A percentile compares a stretch with the other conserved stretches of the same genome.
Conservation (phyloP, 1,140 invertebrate genomes). For the Limonius californicus region DNA sequence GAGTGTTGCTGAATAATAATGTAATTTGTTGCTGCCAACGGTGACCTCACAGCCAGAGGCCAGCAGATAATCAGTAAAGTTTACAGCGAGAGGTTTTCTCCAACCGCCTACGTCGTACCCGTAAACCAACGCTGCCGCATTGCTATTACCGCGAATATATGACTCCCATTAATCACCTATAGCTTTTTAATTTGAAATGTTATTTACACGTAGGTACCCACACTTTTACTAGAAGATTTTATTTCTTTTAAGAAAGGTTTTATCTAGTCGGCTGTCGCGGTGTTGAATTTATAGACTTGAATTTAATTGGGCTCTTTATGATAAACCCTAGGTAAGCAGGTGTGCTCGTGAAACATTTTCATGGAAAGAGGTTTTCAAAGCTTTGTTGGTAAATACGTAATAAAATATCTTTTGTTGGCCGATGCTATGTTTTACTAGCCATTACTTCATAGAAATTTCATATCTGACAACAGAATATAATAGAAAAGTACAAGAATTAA, state of each 20-base stretch:
- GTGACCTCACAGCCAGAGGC: conserved; percentile 36
- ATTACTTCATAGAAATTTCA: too few relatives aligned
- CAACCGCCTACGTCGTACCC: conserved; percentile 33
- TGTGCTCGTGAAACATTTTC: not conserved
- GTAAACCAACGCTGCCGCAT: conserved; percentile 28
- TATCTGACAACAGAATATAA: too few relatives aligned
- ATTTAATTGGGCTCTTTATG: not conserved
- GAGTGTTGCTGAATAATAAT: conserved; percentile 40
- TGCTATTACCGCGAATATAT: conserved; percentile 29
- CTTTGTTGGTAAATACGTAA: too few relatives aligned
- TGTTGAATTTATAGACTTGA: not conserved
- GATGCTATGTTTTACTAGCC: too few relatives aligned
- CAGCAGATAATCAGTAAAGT: conserved; percentile 36
- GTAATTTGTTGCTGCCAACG: conserved; percentile 41
- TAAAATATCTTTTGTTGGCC: too few relatives aligned
- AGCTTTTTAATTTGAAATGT: conserved; percentile 27
- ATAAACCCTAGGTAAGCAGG: not conserved
- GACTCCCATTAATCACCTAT: conserved; percentile 24
- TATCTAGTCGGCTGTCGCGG: not conserved
- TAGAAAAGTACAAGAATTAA: too few relatives aligned
- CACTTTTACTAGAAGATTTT: not conserved
- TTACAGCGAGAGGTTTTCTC: conserved; percentile 35
- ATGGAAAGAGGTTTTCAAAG: too few relatives aligned
- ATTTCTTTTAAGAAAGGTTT: not conserved
- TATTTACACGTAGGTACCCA: not conserved